phyloP scores from a whole-genome alignment of 2,113 vertebrate species.

The Sisor rabdophorus region DNA sequence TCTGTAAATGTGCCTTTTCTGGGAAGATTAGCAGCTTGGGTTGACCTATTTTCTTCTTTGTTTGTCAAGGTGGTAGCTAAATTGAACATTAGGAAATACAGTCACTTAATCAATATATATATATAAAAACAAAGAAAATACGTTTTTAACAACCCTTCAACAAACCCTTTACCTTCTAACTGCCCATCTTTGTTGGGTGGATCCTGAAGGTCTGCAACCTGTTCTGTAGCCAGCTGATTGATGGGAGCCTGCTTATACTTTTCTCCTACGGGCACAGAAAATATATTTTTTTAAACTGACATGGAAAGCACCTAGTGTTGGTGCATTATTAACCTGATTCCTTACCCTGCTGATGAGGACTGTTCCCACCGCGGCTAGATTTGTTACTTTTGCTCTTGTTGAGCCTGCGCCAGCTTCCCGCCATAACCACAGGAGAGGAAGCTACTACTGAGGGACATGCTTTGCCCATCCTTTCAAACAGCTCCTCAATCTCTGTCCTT shows the following conservation, averaged over 20 bases:
- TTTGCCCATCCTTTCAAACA: conserved; percentile 82
- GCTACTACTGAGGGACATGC: conserved; percentile 75
- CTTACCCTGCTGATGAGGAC: conserved; percentile 79
- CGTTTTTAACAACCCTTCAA: background rate
- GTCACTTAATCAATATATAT: too few species aligned
- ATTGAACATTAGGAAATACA: background rate
- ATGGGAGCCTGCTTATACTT: conserved; percentile 22
- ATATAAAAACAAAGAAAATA: background rate
- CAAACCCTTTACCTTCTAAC: conserved; percentile 30
- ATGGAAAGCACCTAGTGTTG: background rate
- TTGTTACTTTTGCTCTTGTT: conserved; percentile 85
- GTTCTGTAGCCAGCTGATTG: conserved; percentile 1
- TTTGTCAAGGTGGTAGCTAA: conserved; percentile 52
- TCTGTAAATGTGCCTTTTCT: conserved; percentile 92
- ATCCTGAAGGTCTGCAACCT: background rate
- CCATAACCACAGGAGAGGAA: conserved; percentile 80
- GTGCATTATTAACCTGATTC: background rate
- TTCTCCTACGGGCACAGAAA: conserved; percentile 24
- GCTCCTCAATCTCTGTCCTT: conserved; percentile 85
- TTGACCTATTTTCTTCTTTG: conserved; percentile 57
- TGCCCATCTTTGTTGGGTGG: conserved; percentile 8
- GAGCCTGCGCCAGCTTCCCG: conserved; percentile 79
- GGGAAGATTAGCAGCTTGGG: conserved; percentile 68
- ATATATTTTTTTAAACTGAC: background rate
- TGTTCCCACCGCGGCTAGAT: conserved; percentile 76